phyloP scores from a whole-genome alignment of 2,888 invertebrate species.

The Zaprionus bogoriensis region DNA sequence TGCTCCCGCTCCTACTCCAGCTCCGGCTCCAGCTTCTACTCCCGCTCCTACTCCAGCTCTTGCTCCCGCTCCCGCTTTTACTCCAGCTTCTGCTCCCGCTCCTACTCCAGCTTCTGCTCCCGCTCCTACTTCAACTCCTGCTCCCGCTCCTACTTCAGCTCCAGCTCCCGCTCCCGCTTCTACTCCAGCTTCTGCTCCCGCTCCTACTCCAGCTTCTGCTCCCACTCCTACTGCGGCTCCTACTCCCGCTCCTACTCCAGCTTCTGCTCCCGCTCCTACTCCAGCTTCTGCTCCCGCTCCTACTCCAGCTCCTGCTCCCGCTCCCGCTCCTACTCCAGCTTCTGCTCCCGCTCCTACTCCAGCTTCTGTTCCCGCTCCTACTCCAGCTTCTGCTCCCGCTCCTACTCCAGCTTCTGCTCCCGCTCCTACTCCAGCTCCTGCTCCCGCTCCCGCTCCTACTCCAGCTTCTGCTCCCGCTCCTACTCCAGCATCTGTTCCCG shows the following conservation, averaged over 20 bases:
- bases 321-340: not conserved
- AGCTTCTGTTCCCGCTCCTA: too few species aligned
- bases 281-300: not conserved
- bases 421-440: not conserved
- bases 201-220: not conserved
- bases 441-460: too few species aligned
- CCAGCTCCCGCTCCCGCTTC: not conserved
- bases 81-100: not conserved
- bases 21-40: not conserved
- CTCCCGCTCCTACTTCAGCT: not conserved
- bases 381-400: not conserved
- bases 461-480: not conserved
- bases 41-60: not conserved
- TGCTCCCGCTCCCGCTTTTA: not conserved
- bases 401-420: not conserved
- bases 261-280: not conserved
- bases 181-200: not conserved
- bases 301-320: not conserved
- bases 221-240: too few species aligned
- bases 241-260: too few species aligned
- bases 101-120: too few species aligned
- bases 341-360: not conserved
- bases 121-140: too few species aligned
- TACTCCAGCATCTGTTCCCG: too few species aligned
- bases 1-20: too few species aligned